phyloP scores from a whole-genome alignment of 2,888 invertebrate genomes.

The Arrhopalites spinosus region DNA sequence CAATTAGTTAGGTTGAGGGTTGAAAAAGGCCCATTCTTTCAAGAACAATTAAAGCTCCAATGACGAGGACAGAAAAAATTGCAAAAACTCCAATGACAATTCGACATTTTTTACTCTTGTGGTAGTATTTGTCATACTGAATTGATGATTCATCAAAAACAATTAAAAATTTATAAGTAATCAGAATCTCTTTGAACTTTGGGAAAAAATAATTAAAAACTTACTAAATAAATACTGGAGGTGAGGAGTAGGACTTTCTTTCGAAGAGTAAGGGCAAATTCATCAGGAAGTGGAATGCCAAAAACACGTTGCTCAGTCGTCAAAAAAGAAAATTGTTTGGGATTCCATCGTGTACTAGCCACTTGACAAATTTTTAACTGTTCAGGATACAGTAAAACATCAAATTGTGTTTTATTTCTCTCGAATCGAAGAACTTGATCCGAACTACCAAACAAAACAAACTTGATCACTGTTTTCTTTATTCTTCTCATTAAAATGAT shows the following conservation, averaged over 20 bases:
- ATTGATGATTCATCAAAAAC: neutral
- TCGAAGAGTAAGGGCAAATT: neutral
- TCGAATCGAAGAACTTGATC: slow-evolving; percentile 22
- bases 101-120: slow-evolving; percentile 19
- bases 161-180: neutral
- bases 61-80: neutral
- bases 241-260: slow-evolving; percentile 25
- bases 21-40: too few relatives aligned
- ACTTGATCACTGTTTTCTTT: too few relatives aligned
- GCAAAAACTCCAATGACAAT: slow-evolving; percentile 12
- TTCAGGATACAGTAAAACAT: slow-evolving; percentile 31
- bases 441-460: too few relatives aligned
- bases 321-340: slow-evolving; percentile 14
- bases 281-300: slow-evolving; percentile 28
- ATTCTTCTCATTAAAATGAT: too few relatives aligned
- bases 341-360: slow-evolving; percentile 7
- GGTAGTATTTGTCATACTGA: slow-evolving; percentile 37
- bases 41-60: neutral
- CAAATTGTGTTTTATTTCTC: slow-evolving; percentile 27
- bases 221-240: slow-evolving; percentile 22
- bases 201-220: slow-evolving; percentile 3
- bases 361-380: slow-evolving; percentile 19
- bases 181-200: neutral
- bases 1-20: too few relatives aligned
- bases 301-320: neutral